Base-by-base conservation (phyloP, 2,113 vertebrate genomes). In the Gasterosteus nipponicus region DNA sequence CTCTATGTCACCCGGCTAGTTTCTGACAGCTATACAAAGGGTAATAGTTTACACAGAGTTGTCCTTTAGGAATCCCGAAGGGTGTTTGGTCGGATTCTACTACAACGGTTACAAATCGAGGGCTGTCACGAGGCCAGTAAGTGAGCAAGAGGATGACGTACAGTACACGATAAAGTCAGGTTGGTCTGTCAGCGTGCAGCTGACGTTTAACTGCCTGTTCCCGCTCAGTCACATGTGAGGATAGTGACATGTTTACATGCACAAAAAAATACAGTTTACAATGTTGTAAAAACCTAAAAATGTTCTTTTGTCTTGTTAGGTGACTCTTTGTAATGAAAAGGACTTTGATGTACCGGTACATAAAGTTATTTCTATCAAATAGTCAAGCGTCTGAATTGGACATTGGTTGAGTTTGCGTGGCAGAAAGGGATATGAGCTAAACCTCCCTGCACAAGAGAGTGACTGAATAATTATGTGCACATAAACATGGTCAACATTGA, bases 171-270 rank as follows among this genome's bases (percentile, higher is more conserved):
- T 72, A 49, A 76, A 69, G 61, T 75, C 70, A 77, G 76, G 64
- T 65, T 76, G 75, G 61, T 83, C 81, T 73, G 60, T 86, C 29
- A 68, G 84, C 91, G 85, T 89, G 86, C 86, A 82, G 79, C 80
- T 73, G 60, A 72, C 69, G 78, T 85, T 71, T 71, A 84, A 78
- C 80, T 87, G 80, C 78, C 69, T 65, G 31, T 35, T 86, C 85
- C 70, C 54, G 65, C 19, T 81, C 49, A 15, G 64, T 1, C 77
- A 81, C 62, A 26, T 26, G 22, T 1, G 22, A 26, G 22, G 22
- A 26, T 26, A 54, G 14, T 76, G 61, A 86, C 89, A 73, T 83
- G 83, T 92, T 92, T 78, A 87, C 85, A 85, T 71, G 82, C 81
- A 89, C 77, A 64, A 62, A 81, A 62, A 35, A 58, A 47, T 64